These are phyloP conservation scores for Scelioninae gen. 1 DNA, from an alignment of 2,888 invertebrate species.

Conservation along the genomic window DNA sequence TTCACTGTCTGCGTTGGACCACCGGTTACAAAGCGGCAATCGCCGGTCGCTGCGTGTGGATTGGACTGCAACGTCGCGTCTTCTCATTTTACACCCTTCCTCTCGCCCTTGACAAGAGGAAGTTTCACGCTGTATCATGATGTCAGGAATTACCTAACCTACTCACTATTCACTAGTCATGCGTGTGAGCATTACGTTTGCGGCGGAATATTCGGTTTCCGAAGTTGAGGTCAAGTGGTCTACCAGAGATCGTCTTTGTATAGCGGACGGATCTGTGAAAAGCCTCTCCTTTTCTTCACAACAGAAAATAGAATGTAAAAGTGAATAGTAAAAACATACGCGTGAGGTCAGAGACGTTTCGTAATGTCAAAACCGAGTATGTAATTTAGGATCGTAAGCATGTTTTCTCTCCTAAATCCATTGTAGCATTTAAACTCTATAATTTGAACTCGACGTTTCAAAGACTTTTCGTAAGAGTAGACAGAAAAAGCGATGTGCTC, in stretches of 20 bases:
- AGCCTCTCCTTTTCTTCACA: conserved; percentile 20
- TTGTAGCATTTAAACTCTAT: conserved; percentile 21
- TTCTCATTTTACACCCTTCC: conserved; percentile 65
- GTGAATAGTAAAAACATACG: conserved; percentile 37
- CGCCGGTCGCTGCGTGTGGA: no score
- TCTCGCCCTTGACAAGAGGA: conserved; percentile 74
- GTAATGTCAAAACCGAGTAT: no score
- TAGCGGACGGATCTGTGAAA: no score
- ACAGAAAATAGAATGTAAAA: conserved; percentile 27
- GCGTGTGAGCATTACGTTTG: conserved; percentile 57
- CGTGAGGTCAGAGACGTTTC: no score
- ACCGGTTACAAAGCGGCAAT: no score
- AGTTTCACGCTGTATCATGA: conserved; percentile 76
- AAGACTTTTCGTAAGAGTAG: conserved; percentile 15
- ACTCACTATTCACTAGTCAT: conserved; percentile 74
- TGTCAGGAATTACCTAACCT: conserved; percentile 70
- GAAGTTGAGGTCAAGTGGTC: conserved; percentile 57
- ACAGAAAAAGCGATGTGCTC: conserved; percentile 34
- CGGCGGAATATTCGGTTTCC: conserved; percentile 53
- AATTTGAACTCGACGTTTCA: no score
- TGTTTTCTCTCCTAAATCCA: conserved; percentile 35
- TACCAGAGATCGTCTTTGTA: no score
- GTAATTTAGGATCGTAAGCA: conserved; percentile 37
- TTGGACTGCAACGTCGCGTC: conserved; percentile 70
- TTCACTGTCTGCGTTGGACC: no score